Percentiles rank a stretch among this genome's conserved stretches.
Evolutionary conservation across 64 coral and sea anemone species (phyloP).

Genomic region (Catalaphyllia jardinei): DNA sequence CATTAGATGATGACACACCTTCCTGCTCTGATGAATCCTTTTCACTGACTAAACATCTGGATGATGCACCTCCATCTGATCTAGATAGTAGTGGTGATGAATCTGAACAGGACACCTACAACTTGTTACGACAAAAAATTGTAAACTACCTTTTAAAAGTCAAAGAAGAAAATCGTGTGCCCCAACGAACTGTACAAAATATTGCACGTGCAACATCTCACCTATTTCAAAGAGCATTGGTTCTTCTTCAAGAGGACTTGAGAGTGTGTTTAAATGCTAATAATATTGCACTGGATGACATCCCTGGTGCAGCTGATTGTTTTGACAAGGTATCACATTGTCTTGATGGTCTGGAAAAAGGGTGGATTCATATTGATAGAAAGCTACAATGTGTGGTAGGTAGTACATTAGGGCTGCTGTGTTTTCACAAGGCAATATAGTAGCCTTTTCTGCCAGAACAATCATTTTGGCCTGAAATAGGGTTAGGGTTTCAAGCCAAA

Average conservation of each 20-base stretch:
- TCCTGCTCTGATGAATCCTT: not conserved
- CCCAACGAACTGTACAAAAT: slow-evolving; percentile 24
- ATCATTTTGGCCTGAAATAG: no score
- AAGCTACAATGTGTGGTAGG: not conserved
- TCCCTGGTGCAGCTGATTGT: not conserved
- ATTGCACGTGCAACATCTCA: slow-evolving; percentile 29
- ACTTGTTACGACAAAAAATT: not conserved
- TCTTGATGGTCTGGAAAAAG: not conserved
- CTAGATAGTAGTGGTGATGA: not conserved
- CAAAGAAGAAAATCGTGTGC: slow-evolving; percentile 24
- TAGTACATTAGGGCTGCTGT: not conserved
- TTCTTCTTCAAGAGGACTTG: not conserved
- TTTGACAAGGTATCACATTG: not conserved
- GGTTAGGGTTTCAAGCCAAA: no score
- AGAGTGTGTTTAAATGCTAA: no score
- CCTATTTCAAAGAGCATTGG: not conserved
- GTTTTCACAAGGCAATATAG: no score
- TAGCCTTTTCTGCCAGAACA: no score
- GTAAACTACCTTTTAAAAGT: not conserved
- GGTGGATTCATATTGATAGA: not conserved
- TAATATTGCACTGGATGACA: not conserved
- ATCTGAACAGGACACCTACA: not conserved
- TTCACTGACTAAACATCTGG: not conserved
- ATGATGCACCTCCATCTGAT: not conserved
- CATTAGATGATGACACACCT: not conserved